These are phyloP conservation scores for Euura lappo DNA, from an alignment of 1,140 invertebrate species.

Conservation along the genomic window DNA sequence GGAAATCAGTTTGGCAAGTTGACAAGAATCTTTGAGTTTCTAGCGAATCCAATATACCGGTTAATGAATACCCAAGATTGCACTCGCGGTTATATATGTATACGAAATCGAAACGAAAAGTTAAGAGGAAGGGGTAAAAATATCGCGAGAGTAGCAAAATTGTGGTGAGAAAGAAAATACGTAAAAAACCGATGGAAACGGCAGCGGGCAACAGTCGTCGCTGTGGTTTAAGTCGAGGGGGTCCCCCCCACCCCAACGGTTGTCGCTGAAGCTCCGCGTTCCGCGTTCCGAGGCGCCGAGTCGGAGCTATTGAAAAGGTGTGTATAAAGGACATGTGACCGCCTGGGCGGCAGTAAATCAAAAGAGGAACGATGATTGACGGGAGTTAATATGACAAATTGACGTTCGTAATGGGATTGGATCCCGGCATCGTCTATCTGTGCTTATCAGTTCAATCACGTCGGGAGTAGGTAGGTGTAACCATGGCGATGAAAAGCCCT, in stretches of 20 bases:
- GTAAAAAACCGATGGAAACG: no score
- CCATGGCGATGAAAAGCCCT: not conserved
- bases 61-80: not conserved
- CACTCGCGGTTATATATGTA: not conserved
- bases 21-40: not conserved
- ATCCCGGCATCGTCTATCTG: not conserved
- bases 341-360: not conserved
- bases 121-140: no score
- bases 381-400: slow-evolving; percentile 1
- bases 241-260: not conserved
- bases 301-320: not conserved
- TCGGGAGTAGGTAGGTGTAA: not conserved
- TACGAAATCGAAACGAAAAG: not conserved
- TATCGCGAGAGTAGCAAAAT: no score
- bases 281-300: not conserved
- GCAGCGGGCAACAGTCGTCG: not conserved
- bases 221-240: not conserved
- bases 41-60: not conserved
- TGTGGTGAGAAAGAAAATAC: no score
- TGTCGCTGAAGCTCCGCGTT: not conserved
- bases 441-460: slow-evolving; percentile 6
- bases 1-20: not conserved
- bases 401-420: not conserved
- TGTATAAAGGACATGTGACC: not conserved
- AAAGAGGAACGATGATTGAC: not conserved